phyloP scores from a whole-genome alignment of 2,113 vertebrate species.

The zebrafish (Danio rerio) region DNA sequence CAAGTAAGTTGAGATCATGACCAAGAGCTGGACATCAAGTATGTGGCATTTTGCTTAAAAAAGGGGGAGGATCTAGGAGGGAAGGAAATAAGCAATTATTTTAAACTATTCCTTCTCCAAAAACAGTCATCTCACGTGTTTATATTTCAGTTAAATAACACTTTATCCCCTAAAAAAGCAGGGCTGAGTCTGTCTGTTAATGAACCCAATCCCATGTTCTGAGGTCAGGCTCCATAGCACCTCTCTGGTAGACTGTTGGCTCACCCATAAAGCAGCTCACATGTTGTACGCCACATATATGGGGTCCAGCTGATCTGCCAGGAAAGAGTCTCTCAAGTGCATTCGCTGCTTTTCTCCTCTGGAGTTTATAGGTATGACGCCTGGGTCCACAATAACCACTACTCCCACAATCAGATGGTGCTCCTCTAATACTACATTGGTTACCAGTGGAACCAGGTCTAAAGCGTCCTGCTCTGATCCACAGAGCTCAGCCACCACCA shows the following conservation, averaged over 20 bases:
- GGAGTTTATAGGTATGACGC: slow-evolving; percentile 97
- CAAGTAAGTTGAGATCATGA: slow-evolving; percentile 30
- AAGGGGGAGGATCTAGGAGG: not conserved
- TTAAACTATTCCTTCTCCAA: not conserved
- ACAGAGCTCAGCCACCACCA: slow-evolving; percentile 96
- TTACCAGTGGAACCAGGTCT: slow-evolving; percentile 95
- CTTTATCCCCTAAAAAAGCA: slow-evolving; percentile 2
- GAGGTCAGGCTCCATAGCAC: slow-evolving; percentile 13
- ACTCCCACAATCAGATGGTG: slow-evolving; percentile 96
- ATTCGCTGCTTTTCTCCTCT: slow-evolving; percentile 97
- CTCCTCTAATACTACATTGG: slow-evolving; percentile 96
- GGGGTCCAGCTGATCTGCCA: slow-evolving; percentile 95
- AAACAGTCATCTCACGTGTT: not conserved
- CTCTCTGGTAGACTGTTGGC: not conserved
- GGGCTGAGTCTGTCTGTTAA: slow-evolving; percentile 4
- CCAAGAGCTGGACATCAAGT: not conserved
- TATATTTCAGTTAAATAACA: slow-evolving; percentile 9
- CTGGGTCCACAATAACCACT: slow-evolving; percentile 96
- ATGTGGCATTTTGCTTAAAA: not conserved
- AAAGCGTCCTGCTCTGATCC: slow-evolving; percentile 96
- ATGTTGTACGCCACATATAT: slow-evolving; percentile 99
- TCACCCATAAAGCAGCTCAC: slow-evolving; percentile 71
- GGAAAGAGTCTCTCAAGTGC: slow-evolving; percentile 97
- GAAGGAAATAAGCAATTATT: not conserved
- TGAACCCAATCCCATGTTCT: not conserved